Base-by-base conservation (phyloP, 2,113 vertebrate species). In the Salvelinus fontinalis region DNA sequence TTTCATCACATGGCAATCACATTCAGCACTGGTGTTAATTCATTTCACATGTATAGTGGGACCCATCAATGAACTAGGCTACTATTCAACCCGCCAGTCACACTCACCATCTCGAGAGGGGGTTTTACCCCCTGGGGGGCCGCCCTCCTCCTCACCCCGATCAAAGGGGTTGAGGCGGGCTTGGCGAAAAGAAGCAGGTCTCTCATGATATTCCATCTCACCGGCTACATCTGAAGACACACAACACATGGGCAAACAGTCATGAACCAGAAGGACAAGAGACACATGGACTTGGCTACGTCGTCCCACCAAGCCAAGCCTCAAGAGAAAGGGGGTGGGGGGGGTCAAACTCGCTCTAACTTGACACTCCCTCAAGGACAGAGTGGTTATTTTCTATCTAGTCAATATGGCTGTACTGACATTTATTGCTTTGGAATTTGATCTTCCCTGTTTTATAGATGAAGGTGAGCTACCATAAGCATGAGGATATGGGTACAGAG, bases 101-200 rank as follows among this genome's bases (percentile, higher is more conserved):
- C 31, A 81, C 92, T 87, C 85, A 97, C 97, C 96, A 76, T 92
- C 90, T 64, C 89, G 84, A 2, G 82, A 72, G 3, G 83, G 67
- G 0, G 82, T 90, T 1, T 86, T 91, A n/a, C 79, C 84, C 48
- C 85, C 87, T 27, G 89, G 83, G 0, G 72, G 22, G 2, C 87
- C 86, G 2, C 84, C 90, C 2, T 87, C 86, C 3, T 92, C 93
- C 3, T 95, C 94, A 76, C 94, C 93, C 75, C 95, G 96, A 88
- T 99, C 92, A 86, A 99, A 99, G 7, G 97, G 97, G 91, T 99
- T 99, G 90, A 97, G 95, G 80, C 97, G 97, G 75, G 92, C 94
- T 93, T 98, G 96, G 75, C 97, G 97, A 85, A 99, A 99, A 70
- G 93, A 93, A 78, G 96, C 95, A 85, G 97, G 90, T 94, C 90